Percentiles rank a stretch among this genome's conserved stretches.
Conservation (phyloP, 1,140 invertebrate species). For the Musca domestica region DNA sequence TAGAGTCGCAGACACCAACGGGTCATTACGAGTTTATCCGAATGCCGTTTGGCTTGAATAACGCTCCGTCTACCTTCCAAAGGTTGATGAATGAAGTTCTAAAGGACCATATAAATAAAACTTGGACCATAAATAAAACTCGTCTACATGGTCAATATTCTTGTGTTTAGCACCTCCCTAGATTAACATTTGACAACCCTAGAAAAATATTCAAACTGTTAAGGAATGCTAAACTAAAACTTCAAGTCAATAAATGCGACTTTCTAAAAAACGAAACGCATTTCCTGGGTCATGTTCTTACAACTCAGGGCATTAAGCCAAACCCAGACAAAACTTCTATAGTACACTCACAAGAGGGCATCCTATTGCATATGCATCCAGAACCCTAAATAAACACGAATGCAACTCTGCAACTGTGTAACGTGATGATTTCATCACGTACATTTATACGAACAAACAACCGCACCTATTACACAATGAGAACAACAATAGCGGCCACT, state of each 20-base stretch:
- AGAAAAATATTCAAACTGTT: conserved; percentile 2
- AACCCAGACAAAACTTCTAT: conserved; percentile 6
- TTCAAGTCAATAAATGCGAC: conserved; percentile 15
- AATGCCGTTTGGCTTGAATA: conserved; percentile 53
- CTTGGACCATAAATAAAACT: no score
- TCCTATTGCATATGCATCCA: background rate
- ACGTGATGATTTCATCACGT: no score
- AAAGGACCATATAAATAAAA: conserved; percentile 37
- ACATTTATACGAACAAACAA: no score
- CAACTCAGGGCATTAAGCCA: background rate
- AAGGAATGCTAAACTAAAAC: background rate
- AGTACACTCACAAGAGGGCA: conserved; percentile 1
- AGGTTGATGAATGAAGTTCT: conserved; percentile 46
- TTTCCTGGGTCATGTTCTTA: conserved; percentile 14
- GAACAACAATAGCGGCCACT: no score
- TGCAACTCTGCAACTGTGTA: conserved; percentile 1
- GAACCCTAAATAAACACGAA: conserved; percentile 16
- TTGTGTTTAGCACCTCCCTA: conserved; percentile 14
- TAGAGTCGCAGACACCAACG: conserved; percentile 39
- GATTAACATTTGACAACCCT: background rate
- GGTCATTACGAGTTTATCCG: conserved; percentile 48
- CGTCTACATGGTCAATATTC: conserved; percentile 15
- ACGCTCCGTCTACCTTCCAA: conserved; percentile 53
- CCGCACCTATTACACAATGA: no score
- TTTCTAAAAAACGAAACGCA: conserved; percentile 17